Base-by-base conservation (phyloP, 2,888 invertebrate genomes). In the Rosalia funebris region DNA sequence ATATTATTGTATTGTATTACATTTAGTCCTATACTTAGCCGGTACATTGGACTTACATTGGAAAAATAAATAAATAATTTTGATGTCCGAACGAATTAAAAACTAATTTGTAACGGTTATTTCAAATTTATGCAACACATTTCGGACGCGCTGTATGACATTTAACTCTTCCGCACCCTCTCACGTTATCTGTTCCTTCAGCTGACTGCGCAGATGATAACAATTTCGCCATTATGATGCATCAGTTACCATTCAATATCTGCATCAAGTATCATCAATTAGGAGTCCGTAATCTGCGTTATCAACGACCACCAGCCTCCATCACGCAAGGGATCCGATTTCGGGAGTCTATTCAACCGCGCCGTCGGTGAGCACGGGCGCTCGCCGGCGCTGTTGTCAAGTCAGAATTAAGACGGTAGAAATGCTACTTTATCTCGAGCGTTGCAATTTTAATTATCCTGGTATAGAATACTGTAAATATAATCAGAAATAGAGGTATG, bases 221-320 rank as follows among this genome's bases (percentile, higher is more conserved):
- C 50, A 53, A 53, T 53, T 42, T 42, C 10, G 4, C 53, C 32
- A 53, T 53, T 53, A 58, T 39, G 53, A 60, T 59, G 57, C 63
- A 63, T 60, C 63, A 60, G 50, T 39, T 50, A 14, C 53, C 47
- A 57, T 70, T 69, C 68, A 70, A 71, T 70, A 71, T 69, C 68
- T 66, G 69, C 64, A 73, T 71, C 66, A 61, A 71, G 69, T 66
- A 71, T 69, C 75, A 74, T 76, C 76, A 75, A 75, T 75, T 76
- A 76, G 70, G 69, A 66, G 67, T 46, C 57, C 59, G 71, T 75
- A 75, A 75, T 76, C 71, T 68, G 70, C 71, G 73, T 75, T 75
- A 76, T 76, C 75, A 68, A 69, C 70, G 57, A 63, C 69, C 66
- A 25, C 39, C 50, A 50, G 50, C 20, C 50, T 11, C 32, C 60